Conservation (phyloP, 37 sponge, comb jelly and placozoan species). For the Halisarca cf. caerulea region DNA sequence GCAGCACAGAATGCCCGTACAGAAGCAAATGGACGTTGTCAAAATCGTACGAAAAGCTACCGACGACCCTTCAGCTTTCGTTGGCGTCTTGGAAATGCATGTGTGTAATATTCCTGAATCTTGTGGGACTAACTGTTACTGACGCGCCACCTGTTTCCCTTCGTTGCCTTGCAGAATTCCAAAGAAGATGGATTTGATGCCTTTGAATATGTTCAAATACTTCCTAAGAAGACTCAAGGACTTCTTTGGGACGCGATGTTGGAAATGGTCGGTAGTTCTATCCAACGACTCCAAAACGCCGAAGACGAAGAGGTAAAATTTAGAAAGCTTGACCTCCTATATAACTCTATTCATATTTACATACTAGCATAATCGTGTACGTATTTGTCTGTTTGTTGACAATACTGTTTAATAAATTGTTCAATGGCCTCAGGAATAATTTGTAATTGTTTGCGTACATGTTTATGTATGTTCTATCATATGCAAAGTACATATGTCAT, state of each 20-base stretch:
- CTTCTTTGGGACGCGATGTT: conserved; percentile 43
- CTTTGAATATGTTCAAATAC: conserved; percentile 58
- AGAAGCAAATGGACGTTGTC: no score
- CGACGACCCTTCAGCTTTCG: neutral
- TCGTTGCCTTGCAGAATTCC: conserved; percentile 1
- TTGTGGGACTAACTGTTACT: no score
- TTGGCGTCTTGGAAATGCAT: neutral
- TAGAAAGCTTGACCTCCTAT: neutral
- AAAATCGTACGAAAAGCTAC: neutral
- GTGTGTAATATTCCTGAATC: no score
- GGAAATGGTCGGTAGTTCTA: neutral
- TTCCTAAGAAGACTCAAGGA: conserved; percentile 38
- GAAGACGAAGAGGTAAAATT: conserved; percentile 11
- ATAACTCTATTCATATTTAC: neutral
- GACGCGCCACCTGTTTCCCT: neutral
- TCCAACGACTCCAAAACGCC: neutral
- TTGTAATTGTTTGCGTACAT: no score
- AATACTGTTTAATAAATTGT: no score
- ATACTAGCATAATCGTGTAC: no score
- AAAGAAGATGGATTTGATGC: conserved; percentile 38
- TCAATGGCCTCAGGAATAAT: no score
- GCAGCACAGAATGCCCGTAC: no score
- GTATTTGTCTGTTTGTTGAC: no score
- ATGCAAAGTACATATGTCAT: no score
- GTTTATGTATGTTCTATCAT: no score